Conservation (phyloP, 2,113 vertebrate genomes). For the Lophius piscatorius region DNA sequence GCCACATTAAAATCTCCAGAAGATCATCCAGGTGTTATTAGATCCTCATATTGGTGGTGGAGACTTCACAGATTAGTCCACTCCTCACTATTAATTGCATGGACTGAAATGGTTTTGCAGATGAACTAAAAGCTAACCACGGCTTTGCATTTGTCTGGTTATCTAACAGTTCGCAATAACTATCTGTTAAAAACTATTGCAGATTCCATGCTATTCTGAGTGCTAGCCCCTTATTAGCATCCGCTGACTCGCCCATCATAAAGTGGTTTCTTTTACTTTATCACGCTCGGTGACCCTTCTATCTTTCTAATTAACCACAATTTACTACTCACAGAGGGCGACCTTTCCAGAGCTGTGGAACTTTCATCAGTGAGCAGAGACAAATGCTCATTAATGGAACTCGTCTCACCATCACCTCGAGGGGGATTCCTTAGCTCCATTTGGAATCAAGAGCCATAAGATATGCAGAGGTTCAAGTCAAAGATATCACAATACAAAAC, state of each 20-base stretch:
- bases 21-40: conserved; percentile 42
- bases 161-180: conserved; percentile 70
- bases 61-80: conserved; percentile 37
- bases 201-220: conserved; percentile 49
- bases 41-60: conserved; percentile 18
- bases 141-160: conserved; percentile 54
- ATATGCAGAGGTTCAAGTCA: conserved; percentile 44
- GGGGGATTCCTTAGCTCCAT: conserved; percentile 58
- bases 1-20: conserved; percentile 35
- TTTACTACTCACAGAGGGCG: conserved; percentile 80
- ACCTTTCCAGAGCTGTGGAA: conserved; percentile 71
- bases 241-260: conserved; percentile 59
- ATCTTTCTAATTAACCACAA: conserved; percentile 87
- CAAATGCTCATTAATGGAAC: conserved; percentile 66
- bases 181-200: conserved; percentile 57
- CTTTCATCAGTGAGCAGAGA: conserved; percentile 71
- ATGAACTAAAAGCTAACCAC: conserved; percentile 38
- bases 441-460: conserved; percentile 54
- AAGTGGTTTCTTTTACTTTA: conserved; percentile 80
- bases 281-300: conserved; percentile 82
- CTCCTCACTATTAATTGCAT: too few relatives aligned
- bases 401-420: conserved; percentile 36
- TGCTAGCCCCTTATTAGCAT: conserved; percentile 53
- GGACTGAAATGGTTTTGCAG: conserved; percentile 21
- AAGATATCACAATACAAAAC: conserved; percentile 22